Conservation (phyloP, 1,140 invertebrate species). For the Drosophila sp. region DNA sequence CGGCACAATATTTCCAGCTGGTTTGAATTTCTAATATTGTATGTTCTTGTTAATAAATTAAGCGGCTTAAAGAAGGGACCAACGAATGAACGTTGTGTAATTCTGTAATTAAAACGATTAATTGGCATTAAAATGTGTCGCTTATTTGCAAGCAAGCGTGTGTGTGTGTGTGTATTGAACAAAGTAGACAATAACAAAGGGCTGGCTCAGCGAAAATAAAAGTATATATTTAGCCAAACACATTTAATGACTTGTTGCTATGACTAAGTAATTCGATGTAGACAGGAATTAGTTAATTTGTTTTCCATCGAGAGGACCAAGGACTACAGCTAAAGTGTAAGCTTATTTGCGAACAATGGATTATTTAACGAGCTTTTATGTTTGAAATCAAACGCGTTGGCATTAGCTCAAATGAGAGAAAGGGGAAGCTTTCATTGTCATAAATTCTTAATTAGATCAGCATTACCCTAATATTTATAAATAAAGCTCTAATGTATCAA, state of each 20-base stretch:
- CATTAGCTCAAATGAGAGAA: too few relatives aligned
- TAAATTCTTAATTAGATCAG: too few relatives aligned
- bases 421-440: too few relatives aligned
- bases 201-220: background rate
- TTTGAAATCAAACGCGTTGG: too few relatives aligned
- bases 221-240: slow-evolving; percentile 18
- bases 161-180: slow-evolving; percentile 5
- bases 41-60: slow-evolving; percentile 50
- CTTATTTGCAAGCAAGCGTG: slow-evolving; percentile 1
- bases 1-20: slow-evolving; percentile 26
- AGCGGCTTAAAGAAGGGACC: slow-evolving; percentile 31
- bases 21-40: slow-evolving; percentile 34
- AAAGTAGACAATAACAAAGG: slow-evolving; percentile 5
- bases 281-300: slow-evolving; percentile 29
- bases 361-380: too few relatives aligned
- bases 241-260: slow-evolving; percentile 48
- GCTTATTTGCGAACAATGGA: background rate
- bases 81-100: slow-evolving; percentile 11
- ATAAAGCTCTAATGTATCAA: too few relatives aligned
- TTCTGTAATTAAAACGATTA: slow-evolving; percentile 49
- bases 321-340: background rate
- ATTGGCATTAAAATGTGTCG: slow-evolving; percentile 48
- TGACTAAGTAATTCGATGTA: slow-evolving; percentile 17
- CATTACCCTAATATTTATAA: too few relatives aligned
- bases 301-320: background rate